Conservation (phyloP, 1,140 invertebrate genomes). For the Rhopalosiphum maidis region DNA sequence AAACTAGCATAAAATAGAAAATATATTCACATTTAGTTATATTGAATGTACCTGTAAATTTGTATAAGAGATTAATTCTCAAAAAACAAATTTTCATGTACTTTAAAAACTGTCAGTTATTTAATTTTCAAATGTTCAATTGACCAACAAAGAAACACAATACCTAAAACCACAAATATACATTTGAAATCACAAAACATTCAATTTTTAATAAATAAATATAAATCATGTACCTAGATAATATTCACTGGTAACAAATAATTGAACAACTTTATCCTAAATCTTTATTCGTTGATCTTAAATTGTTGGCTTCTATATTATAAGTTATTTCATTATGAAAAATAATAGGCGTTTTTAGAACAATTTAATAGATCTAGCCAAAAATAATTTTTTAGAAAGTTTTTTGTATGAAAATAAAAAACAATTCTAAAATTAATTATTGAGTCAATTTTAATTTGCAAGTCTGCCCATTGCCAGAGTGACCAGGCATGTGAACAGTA, state of each 20-base stretch:
- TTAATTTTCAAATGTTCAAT: not conserved
- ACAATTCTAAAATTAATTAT: not conserved
- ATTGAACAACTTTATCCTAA: too few species aligned
- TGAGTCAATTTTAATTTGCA: not conserved
- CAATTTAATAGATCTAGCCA: not conserved
- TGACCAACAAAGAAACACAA: not conserved
- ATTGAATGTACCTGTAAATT: not conserved
- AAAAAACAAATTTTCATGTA: not conserved
- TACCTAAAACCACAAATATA: constrained; percentile 32
- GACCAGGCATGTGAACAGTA: too few species aligned
- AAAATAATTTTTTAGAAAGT: not conserved
- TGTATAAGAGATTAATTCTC: not conserved
- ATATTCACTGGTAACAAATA: not conserved
- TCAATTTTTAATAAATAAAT: constrained; percentile 1
- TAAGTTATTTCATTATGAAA: not conserved
- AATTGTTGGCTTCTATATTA: too few species aligned
- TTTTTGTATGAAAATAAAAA: not conserved
- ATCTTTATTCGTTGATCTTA: too few species aligned
- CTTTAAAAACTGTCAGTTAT: not conserved
- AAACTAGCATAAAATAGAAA: constrained; percentile 18
- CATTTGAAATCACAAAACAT: not conserved
- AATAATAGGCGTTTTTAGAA: not conserved
- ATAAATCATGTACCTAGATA: not conserved
- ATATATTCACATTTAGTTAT: not conserved
- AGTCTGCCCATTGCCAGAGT: not conserved